phyloP scores from a whole-genome alignment of 2,888 invertebrate species.

The Diarsia mendica region DNA sequence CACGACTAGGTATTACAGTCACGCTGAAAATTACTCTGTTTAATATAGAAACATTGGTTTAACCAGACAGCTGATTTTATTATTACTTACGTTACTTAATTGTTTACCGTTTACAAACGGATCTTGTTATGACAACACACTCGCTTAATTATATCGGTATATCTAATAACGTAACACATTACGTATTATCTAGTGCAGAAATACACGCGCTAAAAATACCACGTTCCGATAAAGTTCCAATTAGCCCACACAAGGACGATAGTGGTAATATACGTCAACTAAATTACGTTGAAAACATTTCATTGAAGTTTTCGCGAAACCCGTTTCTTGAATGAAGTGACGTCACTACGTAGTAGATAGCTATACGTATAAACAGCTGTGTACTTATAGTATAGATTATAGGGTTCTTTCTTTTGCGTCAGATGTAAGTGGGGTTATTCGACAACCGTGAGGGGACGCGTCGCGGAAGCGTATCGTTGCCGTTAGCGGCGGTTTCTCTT shows the following conservation, averaged over 20 bases:
- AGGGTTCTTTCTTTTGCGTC: conserved; percentile 86
- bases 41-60: not conserved
- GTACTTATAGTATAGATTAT: conserved; percentile 75
- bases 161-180: conserved; percentile 33
- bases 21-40: not conserved
- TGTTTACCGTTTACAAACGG: conserved; percentile 4
- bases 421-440: conserved; percentile 76
- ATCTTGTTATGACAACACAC: conserved; percentile 25
- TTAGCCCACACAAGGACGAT: conserved; percentile 52
- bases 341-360: conserved; percentile 80
- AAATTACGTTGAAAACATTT: conserved; percentile 63
- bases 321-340: conserved; percentile 85
- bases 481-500: not conserved
- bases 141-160: conserved; percentile 25
- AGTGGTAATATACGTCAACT: conserved; percentile 63
- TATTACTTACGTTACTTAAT: conserved; percentile 26
- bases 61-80: conserved; percentile 31
- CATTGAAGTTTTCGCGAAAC: conserved; percentile 80
- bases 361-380: conserved; percentile 70
- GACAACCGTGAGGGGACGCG: conserved; percentile 48
- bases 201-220: conserved; percentile 47
- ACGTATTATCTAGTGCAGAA: conserved; percentile 34
- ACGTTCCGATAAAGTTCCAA: conserved; percentile 42
- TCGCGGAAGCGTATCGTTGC: conserved; percentile 45
- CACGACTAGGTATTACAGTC: not conserved